Conservation (phyloP, 2,888 invertebrate genomes). For the Epirrhoe tristata region DNA sequence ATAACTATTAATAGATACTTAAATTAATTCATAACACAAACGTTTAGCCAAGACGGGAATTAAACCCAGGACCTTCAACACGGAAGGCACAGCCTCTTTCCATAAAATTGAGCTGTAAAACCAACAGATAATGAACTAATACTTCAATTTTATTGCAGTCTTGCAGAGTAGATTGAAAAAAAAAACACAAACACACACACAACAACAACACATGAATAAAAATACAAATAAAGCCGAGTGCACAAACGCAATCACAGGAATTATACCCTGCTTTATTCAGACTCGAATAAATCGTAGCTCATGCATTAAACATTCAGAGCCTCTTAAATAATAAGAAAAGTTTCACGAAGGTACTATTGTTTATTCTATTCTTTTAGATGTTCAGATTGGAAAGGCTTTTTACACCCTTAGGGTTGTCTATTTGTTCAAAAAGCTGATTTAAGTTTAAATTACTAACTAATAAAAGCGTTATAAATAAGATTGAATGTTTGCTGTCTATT, state of each 20-base stretch:
- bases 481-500: too few relatives aligned
- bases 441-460: neutral
- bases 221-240: conserved; percentile 54
- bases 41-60: too few relatives aligned
- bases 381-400: conserved; percentile 82
- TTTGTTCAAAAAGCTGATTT: neutral
- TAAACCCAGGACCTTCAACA: too few relatives aligned
- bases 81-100: too few relatives aligned
- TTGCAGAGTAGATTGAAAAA: too few relatives aligned
- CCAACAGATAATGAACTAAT: too few relatives aligned
- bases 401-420: conserved; percentile 52
- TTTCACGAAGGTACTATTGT: conserved; percentile 74
- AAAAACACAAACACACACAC: too few relatives aligned
- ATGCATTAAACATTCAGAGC: conserved; percentile 79
- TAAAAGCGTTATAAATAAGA: neutral
- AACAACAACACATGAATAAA: conserved; percentile 16
- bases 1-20: too few relatives aligned
- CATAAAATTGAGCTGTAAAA: too few relatives aligned
- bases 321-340: conserved; percentile 82
- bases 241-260: conserved; percentile 68
- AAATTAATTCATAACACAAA: too few relatives aligned
- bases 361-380: conserved; percentile 77
- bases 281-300: conserved; percentile 70
- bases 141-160: too few relatives aligned
- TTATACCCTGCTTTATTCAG: conserved; percentile 69